Percentiles rank a stretch among this genome's conserved stretches.
phyloP scores from a whole-genome alignment of 2,888 invertebrate genomes.

The Ectemnius continuus region DNA sequence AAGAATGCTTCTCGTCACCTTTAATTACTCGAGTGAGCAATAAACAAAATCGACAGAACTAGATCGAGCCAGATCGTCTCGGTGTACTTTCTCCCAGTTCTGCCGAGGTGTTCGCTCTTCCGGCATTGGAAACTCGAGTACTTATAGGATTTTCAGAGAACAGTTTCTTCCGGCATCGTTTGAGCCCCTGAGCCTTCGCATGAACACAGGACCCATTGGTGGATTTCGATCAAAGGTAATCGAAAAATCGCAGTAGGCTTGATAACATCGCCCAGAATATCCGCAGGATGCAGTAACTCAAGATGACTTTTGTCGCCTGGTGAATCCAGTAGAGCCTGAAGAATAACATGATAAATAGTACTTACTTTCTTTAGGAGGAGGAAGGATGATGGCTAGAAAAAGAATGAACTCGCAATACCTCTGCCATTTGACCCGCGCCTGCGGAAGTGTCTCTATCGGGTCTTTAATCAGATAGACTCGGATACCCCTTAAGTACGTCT shows the following conservation, averaged over 20 bases:
- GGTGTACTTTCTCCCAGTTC: too few relatives aligned
- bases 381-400: neutral
- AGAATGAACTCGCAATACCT: conserved; percentile 75
- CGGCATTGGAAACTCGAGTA: neutral
- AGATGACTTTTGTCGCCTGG: conserved; percentile 69
- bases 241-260: conserved; percentile 35
- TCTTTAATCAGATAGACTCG: conserved; percentile 90
- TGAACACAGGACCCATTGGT: neutral
- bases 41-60: too few relatives aligned
- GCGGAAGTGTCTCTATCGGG: conserved; percentile 85
- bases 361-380: conserved; percentile 16
- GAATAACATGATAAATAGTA: conserved; percentile 19
- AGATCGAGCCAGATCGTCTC: too few relatives aligned
- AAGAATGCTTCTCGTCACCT: neutral
- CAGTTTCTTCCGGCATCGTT: too few relatives aligned
- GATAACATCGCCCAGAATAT: conserved; percentile 67
- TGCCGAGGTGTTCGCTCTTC: too few relatives aligned
- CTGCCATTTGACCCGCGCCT: conserved; percentile 80
- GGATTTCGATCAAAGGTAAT: conserved; percentile 23
- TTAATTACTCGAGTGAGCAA: neutral
- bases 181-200: neutral
- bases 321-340: conserved; percentile 76
- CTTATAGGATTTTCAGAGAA: neutral
- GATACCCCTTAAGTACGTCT: conserved; percentile 85
- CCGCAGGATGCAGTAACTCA: conserved; percentile 67